These are phyloP conservation scores for Uria aalge DNA, from an alignment of 2,113 vertebrate species.

Conservation along the genomic window DNA sequence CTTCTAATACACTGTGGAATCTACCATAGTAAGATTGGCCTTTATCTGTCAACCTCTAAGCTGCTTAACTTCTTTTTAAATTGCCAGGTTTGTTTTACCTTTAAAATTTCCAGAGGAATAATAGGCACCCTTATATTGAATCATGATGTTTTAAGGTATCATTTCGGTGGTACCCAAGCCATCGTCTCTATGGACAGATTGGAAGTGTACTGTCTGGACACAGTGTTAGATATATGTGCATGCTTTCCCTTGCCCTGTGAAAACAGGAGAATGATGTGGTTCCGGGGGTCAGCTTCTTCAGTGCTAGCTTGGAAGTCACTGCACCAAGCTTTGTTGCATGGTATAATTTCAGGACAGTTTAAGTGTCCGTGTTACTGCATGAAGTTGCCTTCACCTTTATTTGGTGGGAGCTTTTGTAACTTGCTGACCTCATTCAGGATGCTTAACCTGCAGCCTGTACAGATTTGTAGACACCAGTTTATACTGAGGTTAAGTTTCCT, in stretches of 20 bases:
- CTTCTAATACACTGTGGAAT: background rate
- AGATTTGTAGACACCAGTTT: background rate
- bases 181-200: background rate
- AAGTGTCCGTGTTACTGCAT: background rate
- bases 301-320: background rate
- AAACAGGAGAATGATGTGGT: background rate
- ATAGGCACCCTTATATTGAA: background rate
- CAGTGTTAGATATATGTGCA: fast-evolving
- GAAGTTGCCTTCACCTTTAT: background rate
- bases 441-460: background rate
- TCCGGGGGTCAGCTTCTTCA: background rate
- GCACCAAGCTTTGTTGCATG: background rate
- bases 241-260: background rate
- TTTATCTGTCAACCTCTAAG: background rate
- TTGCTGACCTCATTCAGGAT: background rate
- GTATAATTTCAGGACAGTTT: background rate
- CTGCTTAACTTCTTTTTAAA: background rate
- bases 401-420: background rate
- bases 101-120: background rate
- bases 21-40: background rate
- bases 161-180: background rate
- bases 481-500: background rate
- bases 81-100: background rate
- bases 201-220: background rate
- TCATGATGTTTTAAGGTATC: background rate